Base-by-base conservation (phyloP, 2,888 invertebrate species). In the Acleris laterana region DNA sequence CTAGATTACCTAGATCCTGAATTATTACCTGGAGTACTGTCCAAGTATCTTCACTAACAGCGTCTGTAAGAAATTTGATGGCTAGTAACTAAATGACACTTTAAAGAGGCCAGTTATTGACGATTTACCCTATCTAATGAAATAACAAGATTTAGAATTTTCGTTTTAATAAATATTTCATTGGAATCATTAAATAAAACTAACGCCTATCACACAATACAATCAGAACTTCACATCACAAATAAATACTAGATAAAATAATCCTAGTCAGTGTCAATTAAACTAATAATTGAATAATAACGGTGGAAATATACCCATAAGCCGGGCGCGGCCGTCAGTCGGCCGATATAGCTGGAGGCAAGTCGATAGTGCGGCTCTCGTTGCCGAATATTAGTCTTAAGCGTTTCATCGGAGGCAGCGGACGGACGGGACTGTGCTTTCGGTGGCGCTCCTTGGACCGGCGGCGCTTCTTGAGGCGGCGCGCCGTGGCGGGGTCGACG, bases 331-430 rank as follows among this genome's bases (percentile, higher is more conserved):
- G 83, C 87, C 87, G 93, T 93, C 93, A 93, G 90, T 93, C 93
- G 87, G 93, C 94, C 81, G 93, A 92, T 79, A 95, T 93, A 90
- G 95, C 95, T 91, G 96, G 94, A 88, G 97, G 97, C 93, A 98
- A 95, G 93, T 97, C 96, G 83, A 97, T 97, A 82, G 97, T 97
- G 82, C 96, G 96, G 81, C 96, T 96, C 87, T 98, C 98, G 85
- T 97, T 97, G 75, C 98, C 97, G 80, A 98, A 96, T 79, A 97
- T 97, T 80, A 98, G 93, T 81, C 97, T 95, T 84, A 98, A 93
- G 80, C 98, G 95, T 90, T 98, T 98, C 94, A 96, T 96, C 59
- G 96, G 95, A 71, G 96, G 96, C 78, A 95, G 94, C 73, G 94
- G 94, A 84, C 90, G 90, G 81, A 93, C 85, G 70, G 91, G 91